Conservation (phyloP, 2,888 invertebrate species). For the Dermolepida albohirtum region DNA sequence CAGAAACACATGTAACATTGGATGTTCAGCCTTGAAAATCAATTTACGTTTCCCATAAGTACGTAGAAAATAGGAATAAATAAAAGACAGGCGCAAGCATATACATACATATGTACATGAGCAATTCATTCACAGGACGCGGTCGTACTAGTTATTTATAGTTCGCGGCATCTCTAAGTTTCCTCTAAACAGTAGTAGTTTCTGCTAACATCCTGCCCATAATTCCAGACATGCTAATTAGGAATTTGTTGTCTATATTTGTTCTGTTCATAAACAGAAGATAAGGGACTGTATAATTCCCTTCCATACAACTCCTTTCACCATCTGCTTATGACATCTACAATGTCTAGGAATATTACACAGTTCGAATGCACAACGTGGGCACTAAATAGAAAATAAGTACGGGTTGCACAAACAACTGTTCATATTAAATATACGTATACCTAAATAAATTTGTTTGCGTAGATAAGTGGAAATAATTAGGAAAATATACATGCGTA, state of each 20-base stretch:
- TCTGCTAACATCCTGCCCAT: conserved; percentile 32
- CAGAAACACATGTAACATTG: conserved; percentile 22
- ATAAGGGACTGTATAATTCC: conserved; percentile 22
- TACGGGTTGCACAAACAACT: no score
- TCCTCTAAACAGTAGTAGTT: conserved; percentile 5
- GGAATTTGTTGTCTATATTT: conserved; percentile 34
- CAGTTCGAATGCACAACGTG: no score
- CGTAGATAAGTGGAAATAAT: no score
- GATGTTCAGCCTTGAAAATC: conserved; percentile 13
- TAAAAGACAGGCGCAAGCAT: no score
- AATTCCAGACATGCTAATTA: conserved; percentile 38
- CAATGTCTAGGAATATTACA: no score
- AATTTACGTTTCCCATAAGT: conserved; percentile 23
- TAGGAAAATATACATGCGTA: no score
- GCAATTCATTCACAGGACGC: conserved; percentile 35
- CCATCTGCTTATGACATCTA: no score
- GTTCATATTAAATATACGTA: no score
- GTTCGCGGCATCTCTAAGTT: conserved; percentile 11
- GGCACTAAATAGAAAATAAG: no score
- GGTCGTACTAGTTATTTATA: conserved; percentile 29
- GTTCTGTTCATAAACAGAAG: conserved; percentile 20
- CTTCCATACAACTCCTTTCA: neutral
- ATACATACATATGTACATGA: conserved; percentile 3
- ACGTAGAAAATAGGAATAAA: no score
- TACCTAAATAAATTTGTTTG: no score